Evolutionary conservation across 1,140 invertebrate species (phyloP).

Genomic region (Drosophila auraria): DNA sequence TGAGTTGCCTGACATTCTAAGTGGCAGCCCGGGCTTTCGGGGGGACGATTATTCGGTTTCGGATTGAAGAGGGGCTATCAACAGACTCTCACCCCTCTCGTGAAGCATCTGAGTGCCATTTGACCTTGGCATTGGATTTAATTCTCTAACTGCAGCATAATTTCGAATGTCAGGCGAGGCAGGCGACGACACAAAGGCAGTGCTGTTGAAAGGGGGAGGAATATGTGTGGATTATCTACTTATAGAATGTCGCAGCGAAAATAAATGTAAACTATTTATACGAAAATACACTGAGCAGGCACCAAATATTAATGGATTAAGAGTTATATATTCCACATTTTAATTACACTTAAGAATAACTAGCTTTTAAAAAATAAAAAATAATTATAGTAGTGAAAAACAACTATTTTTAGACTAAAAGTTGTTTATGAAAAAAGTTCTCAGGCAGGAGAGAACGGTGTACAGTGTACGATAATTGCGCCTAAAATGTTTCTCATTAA

Average conservation of each 20-base stretch:
- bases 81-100: background rate
- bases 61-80: slow-evolving; percentile 10
- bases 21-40: slow-evolving; percentile 22
- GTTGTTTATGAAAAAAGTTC: slow-evolving; percentile 1
- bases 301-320: background rate
- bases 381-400: background rate
- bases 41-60: slow-evolving; percentile 4
- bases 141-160: slow-evolving; percentile 74
- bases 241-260: background rate
- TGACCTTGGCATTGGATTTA: slow-evolving; percentile 81
- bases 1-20: slow-evolving; percentile 79
- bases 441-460: background rate
- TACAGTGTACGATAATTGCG: background rate
- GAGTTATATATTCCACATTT: background rate
- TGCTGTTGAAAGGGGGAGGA: background rate
- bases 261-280: background rate
- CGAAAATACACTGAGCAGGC: background rate
- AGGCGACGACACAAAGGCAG: slow-evolving; percentile 7
- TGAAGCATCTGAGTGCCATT: slow-evolving; percentile 58
- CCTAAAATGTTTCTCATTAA: slow-evolving; percentile 2
- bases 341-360: background rate
- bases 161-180: slow-evolving; percentile 32
- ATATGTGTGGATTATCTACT: background rate
- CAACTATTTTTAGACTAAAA: background rate
- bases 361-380: background rate